These are phyloP conservation scores for Capreolus pygargus DNA, from an alignment of 2,113 vertebrate species.

Conservation along the genomic window DNA sequence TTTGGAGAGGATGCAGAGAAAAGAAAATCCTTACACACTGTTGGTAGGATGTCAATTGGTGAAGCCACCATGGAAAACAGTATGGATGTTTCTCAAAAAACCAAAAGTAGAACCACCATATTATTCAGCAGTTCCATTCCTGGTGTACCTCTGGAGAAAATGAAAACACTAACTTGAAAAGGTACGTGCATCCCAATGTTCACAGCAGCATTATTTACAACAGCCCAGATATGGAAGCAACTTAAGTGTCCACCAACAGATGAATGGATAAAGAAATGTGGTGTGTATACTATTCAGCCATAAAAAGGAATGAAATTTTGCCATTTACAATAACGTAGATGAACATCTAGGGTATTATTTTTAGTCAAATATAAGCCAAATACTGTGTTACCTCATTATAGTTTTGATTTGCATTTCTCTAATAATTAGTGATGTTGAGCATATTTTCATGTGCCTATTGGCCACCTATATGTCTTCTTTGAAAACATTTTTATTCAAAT, in stretches of 20 bases:
- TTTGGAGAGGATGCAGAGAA: background rate
- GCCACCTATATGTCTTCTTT: background rate
- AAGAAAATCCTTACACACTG: background rate
- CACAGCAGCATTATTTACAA: background rate
- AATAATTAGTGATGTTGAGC: background rate
- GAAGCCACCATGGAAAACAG: background rate
- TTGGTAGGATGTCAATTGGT: background rate
- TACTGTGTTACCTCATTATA: background rate
- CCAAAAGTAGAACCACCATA: background rate
- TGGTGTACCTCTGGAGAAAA: background rate
- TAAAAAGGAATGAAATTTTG: background rate
- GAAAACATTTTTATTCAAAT: background rate
- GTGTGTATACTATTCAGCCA: background rate
- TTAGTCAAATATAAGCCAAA: background rate
- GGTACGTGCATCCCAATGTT: background rate
- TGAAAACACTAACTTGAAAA: background rate
- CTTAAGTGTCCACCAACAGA: background rate
- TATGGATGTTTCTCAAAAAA: background rate
- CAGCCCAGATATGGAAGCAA: background rate
- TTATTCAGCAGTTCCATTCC: background rate
- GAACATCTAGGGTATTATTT: background rate
- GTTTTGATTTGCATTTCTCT: background rate
- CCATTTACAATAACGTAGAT: background rate
- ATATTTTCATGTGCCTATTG: background rate
- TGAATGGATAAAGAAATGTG: background rate